Percentiles rank a stretch among this genome's conserved stretches.
phyloP scores from a whole-genome alignment of 2,797 vertebrate genomes.

The Trichosurus vulpecula region DNA sequence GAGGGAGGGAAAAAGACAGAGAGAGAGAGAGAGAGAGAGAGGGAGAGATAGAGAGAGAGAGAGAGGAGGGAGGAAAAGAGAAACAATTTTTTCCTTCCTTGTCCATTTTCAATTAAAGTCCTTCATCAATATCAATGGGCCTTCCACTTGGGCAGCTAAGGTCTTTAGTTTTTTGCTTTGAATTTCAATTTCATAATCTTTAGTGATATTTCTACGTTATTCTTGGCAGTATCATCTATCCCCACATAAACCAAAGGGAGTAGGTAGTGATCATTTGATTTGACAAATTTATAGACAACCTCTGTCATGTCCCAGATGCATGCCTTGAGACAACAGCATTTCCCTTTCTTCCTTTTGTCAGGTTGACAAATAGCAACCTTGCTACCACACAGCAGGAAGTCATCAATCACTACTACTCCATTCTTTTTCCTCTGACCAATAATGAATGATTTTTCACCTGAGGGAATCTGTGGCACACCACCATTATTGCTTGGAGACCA shows the following conservation, averaged over 20 bases:
- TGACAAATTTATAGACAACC: neutral
- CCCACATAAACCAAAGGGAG: neutral
- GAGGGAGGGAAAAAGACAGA: neutral
- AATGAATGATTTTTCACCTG: neutral
- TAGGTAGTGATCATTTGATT: neutral
- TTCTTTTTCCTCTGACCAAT: neutral
- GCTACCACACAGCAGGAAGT: neutral
- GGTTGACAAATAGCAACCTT: neutral
- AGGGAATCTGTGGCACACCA: neutral
- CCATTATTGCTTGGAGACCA: neutral
- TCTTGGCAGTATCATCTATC: neutral
- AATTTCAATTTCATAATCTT: neutral
- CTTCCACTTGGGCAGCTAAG: neutral
- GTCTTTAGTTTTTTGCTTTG: neutral
- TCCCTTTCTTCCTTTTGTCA: neutral
- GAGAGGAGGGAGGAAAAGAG: neutral
- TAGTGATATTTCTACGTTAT: neutral
- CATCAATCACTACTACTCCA: neutral
- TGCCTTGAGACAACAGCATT: neutral
- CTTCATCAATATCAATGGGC: neutral
- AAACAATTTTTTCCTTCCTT: neutral
- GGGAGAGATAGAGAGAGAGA: neutral
- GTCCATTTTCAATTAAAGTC: neutral
- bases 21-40: too few species aligned
- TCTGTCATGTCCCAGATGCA: neutral